Conservation (phyloP, 92 coral and sea anemone genomes). For the Meandrina meandrites region DNA sequence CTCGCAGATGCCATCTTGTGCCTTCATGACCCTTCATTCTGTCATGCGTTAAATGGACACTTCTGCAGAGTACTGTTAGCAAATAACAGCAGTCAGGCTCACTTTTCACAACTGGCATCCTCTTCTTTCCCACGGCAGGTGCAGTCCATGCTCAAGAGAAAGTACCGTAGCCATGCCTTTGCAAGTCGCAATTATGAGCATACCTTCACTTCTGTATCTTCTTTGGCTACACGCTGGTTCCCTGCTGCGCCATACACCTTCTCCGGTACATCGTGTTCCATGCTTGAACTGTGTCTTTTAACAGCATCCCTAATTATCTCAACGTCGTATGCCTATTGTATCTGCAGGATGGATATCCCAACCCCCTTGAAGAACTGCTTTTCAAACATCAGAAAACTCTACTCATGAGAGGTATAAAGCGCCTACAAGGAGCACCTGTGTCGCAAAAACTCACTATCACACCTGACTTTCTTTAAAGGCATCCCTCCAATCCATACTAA, state of each 20-base stretch:
- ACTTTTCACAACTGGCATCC: not conserved
- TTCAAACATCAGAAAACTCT: constrained; percentile 40
- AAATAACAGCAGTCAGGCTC: constrained; percentile 1
- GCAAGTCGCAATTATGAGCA: constrained; percentile 22
- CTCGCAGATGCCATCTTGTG: constrained; percentile 43
- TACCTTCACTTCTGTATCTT: constrained; percentile 13
- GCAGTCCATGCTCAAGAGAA: constrained; percentile 12
- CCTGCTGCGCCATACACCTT: too few relatives aligned
- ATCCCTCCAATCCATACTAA: too few relatives aligned
- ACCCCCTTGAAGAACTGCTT: constrained; percentile 44
- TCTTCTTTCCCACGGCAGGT: constrained; percentile 20
- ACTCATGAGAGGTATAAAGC: constrained; percentile 32
- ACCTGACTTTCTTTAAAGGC: constrained; percentile 11
- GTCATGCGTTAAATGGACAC: not conserved
- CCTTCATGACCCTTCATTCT: constrained; percentile 22
- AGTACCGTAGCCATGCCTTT: constrained; percentile 21
- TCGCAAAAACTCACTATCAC: constrained; percentile 28
- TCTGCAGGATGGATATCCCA: constrained; percentile 43
- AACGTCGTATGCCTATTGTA: constrained; percentile 44
- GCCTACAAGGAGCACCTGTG: constrained; percentile 3
- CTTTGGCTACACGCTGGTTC: not conserved
- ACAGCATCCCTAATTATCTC: constrained; percentile 36
- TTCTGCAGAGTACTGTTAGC: not conserved
- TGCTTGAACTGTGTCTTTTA: too few relatives aligned
- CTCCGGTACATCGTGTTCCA: too few relatives aligned